Conservation (phyloP, 2,797 vertebrate species). For the Ibycter americanus region DNA sequence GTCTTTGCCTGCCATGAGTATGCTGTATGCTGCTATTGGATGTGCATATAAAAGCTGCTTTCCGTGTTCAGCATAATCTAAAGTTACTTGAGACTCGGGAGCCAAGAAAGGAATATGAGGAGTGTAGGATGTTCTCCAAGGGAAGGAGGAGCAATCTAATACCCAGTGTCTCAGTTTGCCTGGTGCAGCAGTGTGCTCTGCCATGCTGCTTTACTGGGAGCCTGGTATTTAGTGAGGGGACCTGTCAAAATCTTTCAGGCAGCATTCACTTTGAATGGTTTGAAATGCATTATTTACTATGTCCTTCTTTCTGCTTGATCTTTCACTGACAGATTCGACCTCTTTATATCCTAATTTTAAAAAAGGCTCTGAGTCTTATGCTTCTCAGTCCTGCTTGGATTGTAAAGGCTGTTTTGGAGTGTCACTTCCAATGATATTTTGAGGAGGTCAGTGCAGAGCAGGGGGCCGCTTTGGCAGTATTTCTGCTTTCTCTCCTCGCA, state of each 20-base stretch:
- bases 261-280: not conserved
- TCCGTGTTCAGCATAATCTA: not conserved
- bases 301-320: not conserved
- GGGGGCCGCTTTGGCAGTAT: not conserved
- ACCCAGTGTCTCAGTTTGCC: not conserved
- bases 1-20: not conserved
- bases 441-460: not conserved
- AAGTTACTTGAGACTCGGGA: not conserved
- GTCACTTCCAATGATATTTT: not conserved
- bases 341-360: not conserved
- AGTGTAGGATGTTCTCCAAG: not conserved
- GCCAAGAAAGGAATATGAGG: not conserved
- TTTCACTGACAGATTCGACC: not conserved
- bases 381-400: fast-evolving
- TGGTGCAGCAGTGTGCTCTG: not conserved
- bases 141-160: constrained; percentile 5
- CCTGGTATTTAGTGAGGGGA: not conserved
- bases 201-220: not conserved
- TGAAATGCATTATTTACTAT: not conserved
- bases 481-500: not conserved
- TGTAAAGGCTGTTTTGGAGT: not conserved
- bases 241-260: not conserved
- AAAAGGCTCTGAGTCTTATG: not conserved
- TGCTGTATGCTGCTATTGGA: not conserved
- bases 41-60: not conserved